Evolutionary conservation across 2,113 vertebrate species (phyloP).

Genomic region (Bubo bubo): DNA sequence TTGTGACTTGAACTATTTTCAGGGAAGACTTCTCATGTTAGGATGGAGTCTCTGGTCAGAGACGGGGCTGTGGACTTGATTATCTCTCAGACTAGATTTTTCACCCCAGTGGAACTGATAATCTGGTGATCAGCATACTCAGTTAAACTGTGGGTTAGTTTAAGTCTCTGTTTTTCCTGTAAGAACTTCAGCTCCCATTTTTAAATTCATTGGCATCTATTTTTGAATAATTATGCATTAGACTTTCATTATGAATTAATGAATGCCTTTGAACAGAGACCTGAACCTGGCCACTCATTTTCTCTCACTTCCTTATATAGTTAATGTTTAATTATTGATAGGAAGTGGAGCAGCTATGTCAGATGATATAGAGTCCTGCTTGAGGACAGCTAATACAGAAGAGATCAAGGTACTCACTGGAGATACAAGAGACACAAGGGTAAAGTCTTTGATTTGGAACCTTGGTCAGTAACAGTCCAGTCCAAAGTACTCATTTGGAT

Average conservation of each 20-base stretch:
- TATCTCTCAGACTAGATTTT: not conserved
- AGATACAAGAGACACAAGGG: not conserved
- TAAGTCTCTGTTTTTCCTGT: not conserved
- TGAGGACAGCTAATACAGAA: not conserved
- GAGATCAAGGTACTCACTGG: not conserved
- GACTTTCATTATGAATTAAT: conserved; percentile 34
- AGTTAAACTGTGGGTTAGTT: not conserved
- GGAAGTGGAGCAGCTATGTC: not conserved
- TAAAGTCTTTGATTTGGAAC: not conserved
- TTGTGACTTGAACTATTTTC: not conserved
- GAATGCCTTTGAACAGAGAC: conserved; percentile 23
- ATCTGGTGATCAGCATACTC: not conserved
- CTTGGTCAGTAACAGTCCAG: not conserved
- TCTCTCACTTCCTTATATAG: not conserved
- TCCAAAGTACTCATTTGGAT: not conserved
- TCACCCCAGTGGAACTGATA: not conserved
- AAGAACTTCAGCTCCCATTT: not conserved
- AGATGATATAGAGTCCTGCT: not conserved
- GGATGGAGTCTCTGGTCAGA: not conserved
- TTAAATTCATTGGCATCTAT: conserved; percentile 22
- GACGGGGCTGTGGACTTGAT: not conserved
- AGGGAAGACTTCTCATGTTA: not conserved
- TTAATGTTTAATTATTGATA: conserved; percentile 41
- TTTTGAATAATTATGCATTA: conserved; percentile 30
- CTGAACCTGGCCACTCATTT: not conserved